phyloP scores from a whole-genome alignment of 2,888 invertebrate genomes.

The Temnothorax ravouxi region DNA sequence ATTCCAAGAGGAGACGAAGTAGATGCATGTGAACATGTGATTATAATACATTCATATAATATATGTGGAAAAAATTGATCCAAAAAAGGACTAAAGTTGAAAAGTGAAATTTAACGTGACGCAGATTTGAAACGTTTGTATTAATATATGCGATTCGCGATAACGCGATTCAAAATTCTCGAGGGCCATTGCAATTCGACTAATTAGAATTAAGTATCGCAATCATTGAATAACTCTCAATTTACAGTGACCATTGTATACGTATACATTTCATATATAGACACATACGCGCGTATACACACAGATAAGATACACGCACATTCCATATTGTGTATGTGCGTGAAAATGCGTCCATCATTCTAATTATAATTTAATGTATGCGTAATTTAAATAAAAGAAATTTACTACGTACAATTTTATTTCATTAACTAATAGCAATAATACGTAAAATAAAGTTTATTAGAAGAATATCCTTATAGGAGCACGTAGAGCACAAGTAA shows the following conservation, averaged over 20 bases:
- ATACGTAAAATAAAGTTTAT: background rate
- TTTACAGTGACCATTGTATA: constrained; percentile 54
- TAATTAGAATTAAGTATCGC: constrained; percentile 65
- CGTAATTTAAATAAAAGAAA: constrained; percentile 80
- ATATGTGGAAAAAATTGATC: background rate
- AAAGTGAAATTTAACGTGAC: background rate
- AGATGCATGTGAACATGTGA: background rate
- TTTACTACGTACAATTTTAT: constrained; percentile 54
- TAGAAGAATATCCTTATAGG: background rate
- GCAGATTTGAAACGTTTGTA: constrained; percentile 13
- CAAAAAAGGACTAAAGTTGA: constrained; percentile 6
- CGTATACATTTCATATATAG: constrained; percentile 40
- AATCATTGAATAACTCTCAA: constrained; percentile 47
- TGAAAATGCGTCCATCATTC: constrained; percentile 60
- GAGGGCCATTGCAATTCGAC: constrained; percentile 70
- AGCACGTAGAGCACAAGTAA: background rate
- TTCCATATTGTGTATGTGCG: constrained; percentile 44
- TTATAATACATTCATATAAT: constrained; percentile 2
- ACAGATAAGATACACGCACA: constrained; percentile 1
- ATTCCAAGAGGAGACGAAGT: background rate
- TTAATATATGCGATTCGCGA: background rate
- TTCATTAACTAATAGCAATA: background rate
- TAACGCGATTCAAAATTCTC: constrained; percentile 30
- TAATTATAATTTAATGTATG: constrained; percentile 78
- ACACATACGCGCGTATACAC: constrained; percentile 35